These are phyloP conservation scores for Tuberolachnus salignus DNA, from an alignment of 2,888 invertebrate species.

Conservation along the genomic window DNA sequence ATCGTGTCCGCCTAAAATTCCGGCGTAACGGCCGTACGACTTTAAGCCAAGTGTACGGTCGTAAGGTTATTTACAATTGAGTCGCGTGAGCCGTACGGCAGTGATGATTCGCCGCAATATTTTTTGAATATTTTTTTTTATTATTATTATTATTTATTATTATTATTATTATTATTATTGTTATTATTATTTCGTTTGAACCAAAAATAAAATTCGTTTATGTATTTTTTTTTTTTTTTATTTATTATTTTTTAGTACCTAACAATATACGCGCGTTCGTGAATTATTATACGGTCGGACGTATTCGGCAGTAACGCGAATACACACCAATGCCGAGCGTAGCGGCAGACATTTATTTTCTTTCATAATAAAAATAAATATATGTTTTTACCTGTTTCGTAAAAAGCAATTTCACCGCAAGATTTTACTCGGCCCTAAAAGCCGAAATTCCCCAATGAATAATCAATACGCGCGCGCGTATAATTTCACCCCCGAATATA, in stretches of 20 bases:
- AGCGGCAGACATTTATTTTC: conserved; percentile 43
- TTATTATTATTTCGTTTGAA: conserved; percentile 1
- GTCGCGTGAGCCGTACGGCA: too few relatives aligned
- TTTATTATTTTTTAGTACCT: too few relatives aligned
- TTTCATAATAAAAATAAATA: conserved; percentile 41
- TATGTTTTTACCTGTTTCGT: conserved; percentile 36
- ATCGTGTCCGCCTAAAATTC: too few relatives aligned
- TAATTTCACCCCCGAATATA: neutral
- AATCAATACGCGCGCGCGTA: conserved; percentile 24
- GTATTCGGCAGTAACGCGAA: conserved; percentile 38
- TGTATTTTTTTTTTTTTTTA: too few relatives aligned
- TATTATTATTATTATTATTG: too few relatives aligned
- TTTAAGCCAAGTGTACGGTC: too few relatives aligned
- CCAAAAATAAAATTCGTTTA: conserved; percentile 39
- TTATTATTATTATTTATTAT: too few relatives aligned
- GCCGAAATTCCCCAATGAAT: conserved; percentile 13
- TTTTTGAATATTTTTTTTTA: too few relatives aligned
- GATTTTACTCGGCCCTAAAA: conserved; percentile 33
- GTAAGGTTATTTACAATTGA: too few relatives aligned
- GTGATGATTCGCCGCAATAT: too few relatives aligned
- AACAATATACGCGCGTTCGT: conserved; percentile 35
- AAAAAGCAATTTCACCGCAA: conserved; percentile 30
- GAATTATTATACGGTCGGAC: conserved; percentile 33
- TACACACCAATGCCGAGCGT: neutral
- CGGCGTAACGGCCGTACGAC: too few relatives aligned